These are phyloP conservation scores for Euura saliciscinereae DNA, from an alignment of 1,140 invertebrate genomes.

Conservation along the genomic window DNA sequence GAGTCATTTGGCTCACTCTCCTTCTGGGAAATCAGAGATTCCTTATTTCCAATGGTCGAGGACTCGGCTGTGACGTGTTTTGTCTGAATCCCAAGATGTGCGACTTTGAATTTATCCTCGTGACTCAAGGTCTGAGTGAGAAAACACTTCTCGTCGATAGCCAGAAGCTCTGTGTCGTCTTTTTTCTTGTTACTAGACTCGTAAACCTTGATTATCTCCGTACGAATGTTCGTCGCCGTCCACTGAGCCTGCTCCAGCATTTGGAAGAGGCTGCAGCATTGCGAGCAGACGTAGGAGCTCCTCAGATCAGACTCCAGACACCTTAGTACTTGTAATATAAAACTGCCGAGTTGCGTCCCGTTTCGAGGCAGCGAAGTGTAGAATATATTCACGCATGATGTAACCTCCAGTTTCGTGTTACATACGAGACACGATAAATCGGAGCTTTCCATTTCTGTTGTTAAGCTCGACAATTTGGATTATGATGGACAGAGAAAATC, in stretches of 20 bases:
- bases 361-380: slow-evolving; percentile 40
- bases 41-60: background rate
- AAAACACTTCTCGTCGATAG: slow-evolving; percentile 2
- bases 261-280: slow-evolving; percentile 47
- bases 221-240: slow-evolving; percentile 40
- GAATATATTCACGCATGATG: slow-evolving; percentile 42
- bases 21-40: background rate
- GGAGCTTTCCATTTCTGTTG: slow-evolving; percentile 14
- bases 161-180: slow-evolving; percentile 8
- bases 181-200: slow-evolving; percentile 25
- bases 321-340: slow-evolving; percentile 36
- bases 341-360: slow-evolving; percentile 38
- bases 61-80: slow-evolving; percentile 2
- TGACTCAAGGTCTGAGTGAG: slow-evolving; percentile 6
- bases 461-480: background rate
- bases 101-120: background rate
- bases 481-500: too few relatives aligned
- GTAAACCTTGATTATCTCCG: slow-evolving; percentile 45
- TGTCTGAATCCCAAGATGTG: background rate
- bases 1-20: too few relatives aligned
- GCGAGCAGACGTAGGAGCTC: slow-evolving; percentile 39
- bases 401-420: slow-evolving; percentile 32
- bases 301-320: slow-evolving; percentile 22
- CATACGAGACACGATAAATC: slow-evolving; percentile 42
- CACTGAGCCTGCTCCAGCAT: slow-evolving; percentile 48